Base-by-base conservation (phyloP, 1,140 invertebrate species). In the Drosophila yakuba region DNA sequence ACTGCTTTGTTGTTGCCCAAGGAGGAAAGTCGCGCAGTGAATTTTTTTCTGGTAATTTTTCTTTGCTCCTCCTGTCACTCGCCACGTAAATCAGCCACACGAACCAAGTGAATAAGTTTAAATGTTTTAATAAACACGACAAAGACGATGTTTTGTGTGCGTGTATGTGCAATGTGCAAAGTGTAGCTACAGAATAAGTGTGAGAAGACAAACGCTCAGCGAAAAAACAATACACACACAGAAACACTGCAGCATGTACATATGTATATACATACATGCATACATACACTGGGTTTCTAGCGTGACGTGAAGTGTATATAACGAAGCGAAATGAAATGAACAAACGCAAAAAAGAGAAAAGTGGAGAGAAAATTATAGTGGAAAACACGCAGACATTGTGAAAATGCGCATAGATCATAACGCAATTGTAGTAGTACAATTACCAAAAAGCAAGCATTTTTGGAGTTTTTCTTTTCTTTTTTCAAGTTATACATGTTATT, bases 31-130 rank as follows among this genome's bases (percentile, higher is more conserved):
- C 82, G 82, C 82, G 82, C 82, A 88, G 82, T 86, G 74, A 62
- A 88, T 86, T 86, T 82, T 85, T 86, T 88, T 86, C 82, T 86
- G 82, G 82, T 86, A 86, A 86, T 73, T 69, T 78, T 85, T 75
- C 63, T 80, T 35, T 78, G 67, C 54, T 74, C 17, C 17, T 17
- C 48, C 63, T 55, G 44, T 32, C 32, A 36, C 38, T 32, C 25
- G 45, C 45, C 47, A 36, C 63, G 44, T 48, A 41, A 61, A 59
- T 28, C 17, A 44, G 57, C 35, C 15, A 35, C 15, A 39, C 52
- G 14, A 3, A 74, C 35, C 15, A 45, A 48, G 36, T 51, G 15
- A 20, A 51, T n/a, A 57, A 57, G 12, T 62, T 23, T 23, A 63
- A 35, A 5, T 35, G 20, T 20, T 39, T 39, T 51, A 23, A 44